Evolutionary conservation across 2,888 invertebrate species (phyloP).

Genomic region (Pristionchus exspectatus): DNA sequence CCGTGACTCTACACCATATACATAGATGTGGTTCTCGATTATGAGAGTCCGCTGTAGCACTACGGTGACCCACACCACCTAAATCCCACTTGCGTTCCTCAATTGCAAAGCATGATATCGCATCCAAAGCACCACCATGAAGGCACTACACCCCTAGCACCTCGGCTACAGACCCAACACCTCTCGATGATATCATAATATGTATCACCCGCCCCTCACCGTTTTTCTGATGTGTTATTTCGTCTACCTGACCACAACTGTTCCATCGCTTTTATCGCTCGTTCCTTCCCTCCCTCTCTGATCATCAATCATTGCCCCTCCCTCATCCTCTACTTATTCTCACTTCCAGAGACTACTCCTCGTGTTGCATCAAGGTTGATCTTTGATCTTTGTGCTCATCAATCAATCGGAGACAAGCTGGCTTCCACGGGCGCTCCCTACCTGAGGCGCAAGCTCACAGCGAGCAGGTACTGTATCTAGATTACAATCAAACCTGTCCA

Average conservation of each 20-base stretch:
- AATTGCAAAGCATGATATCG: too few relatives aligned
- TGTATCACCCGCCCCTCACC: not conserved
- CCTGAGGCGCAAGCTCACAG: conserved; percentile 48
- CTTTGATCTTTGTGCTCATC: not conserved
- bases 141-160: too few relatives aligned
- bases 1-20: too few relatives aligned
- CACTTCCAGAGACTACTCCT: conserved; percentile 52
- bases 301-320: conserved; percentile 10
- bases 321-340: not conserved
- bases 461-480: conserved; percentile 49
- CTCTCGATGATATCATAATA: not conserved
- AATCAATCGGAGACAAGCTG: conserved; percentile 1
- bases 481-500: too few relatives aligned
- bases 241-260: conserved; percentile 24
- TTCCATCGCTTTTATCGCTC: not conserved
- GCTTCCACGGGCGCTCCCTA: conserved; percentile 50
- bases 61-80: too few relatives aligned
- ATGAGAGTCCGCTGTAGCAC: not conserved
- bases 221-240: not conserved
- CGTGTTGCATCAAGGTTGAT: conserved; percentile 51
- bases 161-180: too few relatives aligned
- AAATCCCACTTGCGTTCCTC: too few relatives aligned
- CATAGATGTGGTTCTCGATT: too few relatives aligned
- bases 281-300: not conserved
- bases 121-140: too few relatives aligned